Conservation (phyloP, 2,113 vertebrate genomes). For the Glareola pratincola region DNA sequence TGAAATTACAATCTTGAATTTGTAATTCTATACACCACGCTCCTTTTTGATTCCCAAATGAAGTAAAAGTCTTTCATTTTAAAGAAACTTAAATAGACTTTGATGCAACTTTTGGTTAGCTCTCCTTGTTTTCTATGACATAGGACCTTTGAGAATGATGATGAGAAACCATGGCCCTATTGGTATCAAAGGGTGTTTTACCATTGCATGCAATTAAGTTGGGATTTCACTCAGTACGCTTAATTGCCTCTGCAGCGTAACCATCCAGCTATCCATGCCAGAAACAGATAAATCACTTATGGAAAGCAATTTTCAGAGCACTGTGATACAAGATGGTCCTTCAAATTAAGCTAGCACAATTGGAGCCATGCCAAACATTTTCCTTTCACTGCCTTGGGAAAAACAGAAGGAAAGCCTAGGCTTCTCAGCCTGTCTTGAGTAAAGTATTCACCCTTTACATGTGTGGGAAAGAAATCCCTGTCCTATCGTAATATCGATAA, state of each 20-base stretch:
- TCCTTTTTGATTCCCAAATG: neutral
- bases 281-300: neutral
- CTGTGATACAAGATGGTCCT: neutral
- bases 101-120: neutral
- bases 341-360: neutral
- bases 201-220: neutral
- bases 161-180: neutral
- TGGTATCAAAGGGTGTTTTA: neutral
- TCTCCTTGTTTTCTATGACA: neutral
- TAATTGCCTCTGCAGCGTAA: neutral
- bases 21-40: neutral
- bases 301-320: conserved; percentile 16
- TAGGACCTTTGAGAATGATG: neutral
- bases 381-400: neutral
- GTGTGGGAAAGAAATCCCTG: neutral
- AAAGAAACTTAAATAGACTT: neutral
- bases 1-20: neutral
- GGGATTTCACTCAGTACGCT: neutral
- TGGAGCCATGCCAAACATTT: neutral
- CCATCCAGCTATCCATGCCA: neutral
- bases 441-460: neutral
- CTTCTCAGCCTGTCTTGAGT: neutral
- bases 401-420: neutral
- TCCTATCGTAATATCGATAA: neutral
- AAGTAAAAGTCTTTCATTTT: neutral